Percentiles rank a stretch among this genome's conserved stretches.
Evolutionary conservation across 2,113 vertebrate genomes (phyloP).

Genomic region (Riparia riparia): DNA sequence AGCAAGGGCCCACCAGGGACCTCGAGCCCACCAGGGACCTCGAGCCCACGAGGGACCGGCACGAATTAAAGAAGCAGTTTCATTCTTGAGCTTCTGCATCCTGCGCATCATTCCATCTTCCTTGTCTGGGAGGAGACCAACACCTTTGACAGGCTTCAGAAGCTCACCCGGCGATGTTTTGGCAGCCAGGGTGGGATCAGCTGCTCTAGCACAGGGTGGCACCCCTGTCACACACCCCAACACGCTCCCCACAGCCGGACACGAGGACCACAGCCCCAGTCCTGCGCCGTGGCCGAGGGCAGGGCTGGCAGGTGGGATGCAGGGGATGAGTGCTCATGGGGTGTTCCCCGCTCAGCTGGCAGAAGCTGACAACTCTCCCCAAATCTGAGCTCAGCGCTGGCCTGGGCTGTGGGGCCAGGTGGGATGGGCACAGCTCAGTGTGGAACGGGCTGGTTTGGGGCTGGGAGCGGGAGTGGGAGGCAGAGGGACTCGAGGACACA

Average conservation of each 20-base stretch:
- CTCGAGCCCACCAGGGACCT: accelerated
- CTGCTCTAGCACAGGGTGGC: neutral
- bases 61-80: neutral
- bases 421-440: neutral
- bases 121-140: neutral
- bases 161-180: neutral
- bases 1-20: accelerated
- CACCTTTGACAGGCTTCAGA: neutral
- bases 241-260: accelerated
- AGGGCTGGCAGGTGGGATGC: accelerated
- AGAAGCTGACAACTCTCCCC: neutral
- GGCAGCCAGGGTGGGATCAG: neutral
- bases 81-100: neutral
- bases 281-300: accelerated
- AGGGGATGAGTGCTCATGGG: accelerated
- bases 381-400: neutral
- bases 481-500: accelerated
- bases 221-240: accelerated
- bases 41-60: accelerated
- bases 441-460: neutral
- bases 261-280: accelerated
- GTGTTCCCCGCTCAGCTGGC: neutral
- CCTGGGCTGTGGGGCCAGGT: neutral
- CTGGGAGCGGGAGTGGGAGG: neutral
- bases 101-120: neutral